Percentiles rank a stretch among this genome's conserved stretches.
These are phyloP conservation scores for Oryzias javanicus DNA, from an alignment of 2,113 vertebrate species.

Conservation along the genomic window DNA sequence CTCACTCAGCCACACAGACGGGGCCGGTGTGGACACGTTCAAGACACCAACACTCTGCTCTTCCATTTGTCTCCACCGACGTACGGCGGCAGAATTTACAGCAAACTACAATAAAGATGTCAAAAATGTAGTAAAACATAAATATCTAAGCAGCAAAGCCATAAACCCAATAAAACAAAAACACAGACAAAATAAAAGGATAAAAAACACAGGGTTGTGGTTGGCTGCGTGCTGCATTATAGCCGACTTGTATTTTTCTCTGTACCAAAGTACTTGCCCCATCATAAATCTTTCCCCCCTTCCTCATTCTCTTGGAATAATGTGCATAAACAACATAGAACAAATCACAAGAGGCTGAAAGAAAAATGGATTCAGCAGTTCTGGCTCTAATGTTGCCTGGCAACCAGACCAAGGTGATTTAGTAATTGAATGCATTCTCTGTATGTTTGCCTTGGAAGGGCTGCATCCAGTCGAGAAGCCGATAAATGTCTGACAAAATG, in stretches of 20 bases:
- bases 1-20: not conserved
- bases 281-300: not conserved
- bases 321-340: conserved; percentile 62
- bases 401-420: conserved; percentile 64
- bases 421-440: conserved; percentile 50
- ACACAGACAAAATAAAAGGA: not conserved
- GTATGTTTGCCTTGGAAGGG: conserved; percentile 48
- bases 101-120: too few relatives aligned
- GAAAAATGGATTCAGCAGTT: conserved; percentile 54
- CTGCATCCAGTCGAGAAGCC: not conserved
- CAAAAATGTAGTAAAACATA: not conserved
- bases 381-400: conserved; percentile 64
- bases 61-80: conserved; percentile 20
- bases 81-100: not conserved
- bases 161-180: conserved; percentile 30
- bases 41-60: not conserved
- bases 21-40: not conserved
- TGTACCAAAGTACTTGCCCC: conserved; percentile 4
- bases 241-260: conserved; percentile 15
- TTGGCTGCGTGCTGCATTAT: conserved; percentile 15
- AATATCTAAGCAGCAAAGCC: conserved; percentile 24
- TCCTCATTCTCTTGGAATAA: conserved; percentile 34
- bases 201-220: conserved; percentile 11
- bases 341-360: conserved; percentile 51
- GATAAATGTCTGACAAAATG: conserved; percentile 11